Conservation (phyloP, 2,113 vertebrate genomes). For the Etheostoma cragini region DNA sequence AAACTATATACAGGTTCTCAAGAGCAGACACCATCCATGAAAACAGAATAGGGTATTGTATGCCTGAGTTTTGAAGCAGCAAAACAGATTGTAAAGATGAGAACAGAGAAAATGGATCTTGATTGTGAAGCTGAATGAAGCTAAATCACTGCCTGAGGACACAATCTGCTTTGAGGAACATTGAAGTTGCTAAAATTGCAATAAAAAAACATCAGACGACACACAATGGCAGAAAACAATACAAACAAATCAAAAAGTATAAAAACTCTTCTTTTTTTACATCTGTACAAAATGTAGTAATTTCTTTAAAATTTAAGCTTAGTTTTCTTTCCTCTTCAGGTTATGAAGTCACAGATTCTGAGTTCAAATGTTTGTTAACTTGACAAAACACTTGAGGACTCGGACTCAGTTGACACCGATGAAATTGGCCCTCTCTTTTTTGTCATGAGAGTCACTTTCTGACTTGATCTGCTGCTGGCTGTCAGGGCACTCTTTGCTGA, state of each 20-base stretch:
- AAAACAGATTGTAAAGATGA: slow-evolving; percentile 23
- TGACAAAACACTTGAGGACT: slow-evolving; percentile 97
- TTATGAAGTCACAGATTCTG: slow-evolving; percentile 34
- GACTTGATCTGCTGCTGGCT: slow-evolving; percentile 91
- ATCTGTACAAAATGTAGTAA: slow-evolving; percentile 86
- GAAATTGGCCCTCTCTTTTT: slow-evolving; percentile 94
- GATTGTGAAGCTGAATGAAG: slow-evolving; percentile 41
- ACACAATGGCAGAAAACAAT: slow-evolving; percentile 76
- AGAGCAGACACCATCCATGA: slow-evolving; percentile 56
- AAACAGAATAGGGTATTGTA: slow-evolving; percentile 25
- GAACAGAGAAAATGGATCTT: slow-evolving; percentile 24
- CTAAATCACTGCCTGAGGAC: slow-evolving; percentile 84
- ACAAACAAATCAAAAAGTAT: slow-evolving; percentile 70
- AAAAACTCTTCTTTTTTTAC: slow-evolving; percentile 76
- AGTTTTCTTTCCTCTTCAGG: slow-evolving; percentile 36
- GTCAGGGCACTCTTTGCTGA: slow-evolving; percentile 91
- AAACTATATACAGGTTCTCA: slow-evolving; percentile 77
- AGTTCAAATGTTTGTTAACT: slow-evolving; percentile 86
- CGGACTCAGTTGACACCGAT: slow-evolving; percentile 96
- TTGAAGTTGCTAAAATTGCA: slow-evolving; percentile 25
- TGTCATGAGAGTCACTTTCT: slow-evolving; percentile 89
- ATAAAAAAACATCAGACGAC: slow-evolving; percentile 83
- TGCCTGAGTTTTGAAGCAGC: slow-evolving; percentile 23
- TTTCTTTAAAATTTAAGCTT: slow-evolving; percentile 63
- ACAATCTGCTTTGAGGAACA: slow-evolving; percentile 37